Conservation (phyloP, 1,140 invertebrate species). For the Drosophila trapezifrons region DNA sequence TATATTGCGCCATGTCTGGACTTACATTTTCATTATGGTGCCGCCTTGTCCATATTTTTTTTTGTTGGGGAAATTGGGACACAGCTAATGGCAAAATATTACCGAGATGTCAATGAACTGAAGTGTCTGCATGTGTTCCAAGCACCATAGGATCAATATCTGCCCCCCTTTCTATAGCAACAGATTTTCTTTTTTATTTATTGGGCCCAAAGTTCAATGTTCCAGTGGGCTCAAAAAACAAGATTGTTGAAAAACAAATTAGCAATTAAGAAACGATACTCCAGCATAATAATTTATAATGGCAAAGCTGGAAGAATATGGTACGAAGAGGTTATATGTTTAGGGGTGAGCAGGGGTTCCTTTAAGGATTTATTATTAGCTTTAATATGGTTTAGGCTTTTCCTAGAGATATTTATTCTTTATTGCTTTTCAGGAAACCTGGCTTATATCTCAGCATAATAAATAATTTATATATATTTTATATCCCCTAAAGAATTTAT, state of each 20-base stretch:
- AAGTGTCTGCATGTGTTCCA: constrained; percentile 67
- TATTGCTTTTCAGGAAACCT: neutral
- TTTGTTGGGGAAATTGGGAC: constrained; percentile 45
- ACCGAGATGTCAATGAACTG: constrained; percentile 76
- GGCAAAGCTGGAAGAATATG: neutral
- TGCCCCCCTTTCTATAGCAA: constrained; percentile 7
- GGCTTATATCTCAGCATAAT: neutral
- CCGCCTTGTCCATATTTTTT: constrained; percentile 46
- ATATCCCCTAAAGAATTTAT: neutral
- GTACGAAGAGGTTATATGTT: neutral
- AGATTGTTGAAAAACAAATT: constrained; percentile 56
- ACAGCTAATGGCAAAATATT: constrained; percentile 72
- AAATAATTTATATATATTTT: neutral
- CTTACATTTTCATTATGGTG: constrained; percentile 70
- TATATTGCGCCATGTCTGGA: constrained; percentile 46
- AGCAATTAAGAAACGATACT: constrained; percentile 47
- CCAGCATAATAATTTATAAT: neutral
- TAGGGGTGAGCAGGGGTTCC: too few species aligned
- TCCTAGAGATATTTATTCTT: neutral
- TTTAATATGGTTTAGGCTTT: too few species aligned
- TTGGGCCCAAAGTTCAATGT: constrained; percentile 72
- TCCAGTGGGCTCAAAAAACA: constrained; percentile 5
- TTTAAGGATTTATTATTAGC: neutral
- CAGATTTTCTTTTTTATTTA: constrained; percentile 34
- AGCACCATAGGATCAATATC: constrained; percentile 22